Percentiles rank a stretch among this genome's conserved stretches.
Evolutionary conservation across 2,797 vertebrate genomes (phyloP).

Genomic region (Parauchenoglanis punctatus): DNA sequence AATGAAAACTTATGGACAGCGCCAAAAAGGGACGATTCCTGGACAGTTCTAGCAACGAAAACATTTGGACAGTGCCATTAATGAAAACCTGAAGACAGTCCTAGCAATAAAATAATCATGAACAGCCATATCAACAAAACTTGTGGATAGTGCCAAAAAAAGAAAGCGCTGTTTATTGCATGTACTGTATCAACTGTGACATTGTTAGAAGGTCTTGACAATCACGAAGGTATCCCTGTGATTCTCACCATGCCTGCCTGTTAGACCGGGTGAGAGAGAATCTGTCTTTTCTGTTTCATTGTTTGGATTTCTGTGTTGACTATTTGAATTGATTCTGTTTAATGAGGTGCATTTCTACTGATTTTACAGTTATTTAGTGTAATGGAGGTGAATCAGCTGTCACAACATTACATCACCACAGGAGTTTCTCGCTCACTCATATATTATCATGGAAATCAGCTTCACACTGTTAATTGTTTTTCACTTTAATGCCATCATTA

Average conservation of each 20-base stretch:
- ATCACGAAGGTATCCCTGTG: background rate
- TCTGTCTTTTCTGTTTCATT: background rate
- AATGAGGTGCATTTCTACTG: background rate
- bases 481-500: slow-evolving; percentile 52
- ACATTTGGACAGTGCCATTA: no score
- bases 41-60: background rate
- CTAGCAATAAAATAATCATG: no score
- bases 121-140: no score
- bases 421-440: slow-evolving; percentile 50
- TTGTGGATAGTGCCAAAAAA: background rate
- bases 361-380: slow-evolving; percentile 20
- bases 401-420: slow-evolving; percentile 53
- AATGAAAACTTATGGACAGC: background rate
- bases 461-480: slow-evolving; percentile 54
- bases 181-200: background rate
- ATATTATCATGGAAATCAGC: slow-evolving; percentile 40
- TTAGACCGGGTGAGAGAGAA: background rate
- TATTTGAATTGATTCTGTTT: background rate
- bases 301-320: background rate
- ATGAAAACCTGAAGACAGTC: no score
- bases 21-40: background rate
- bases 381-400: slow-evolving; percentile 24
- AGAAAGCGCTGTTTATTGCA: background rate
- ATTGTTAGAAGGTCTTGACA: background rate
- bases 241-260: background rate